These are phyloP conservation scores for Zygaena filipendulae DNA, from an alignment of 2,888 invertebrate genomes.

Conservation along the genomic window DNA sequence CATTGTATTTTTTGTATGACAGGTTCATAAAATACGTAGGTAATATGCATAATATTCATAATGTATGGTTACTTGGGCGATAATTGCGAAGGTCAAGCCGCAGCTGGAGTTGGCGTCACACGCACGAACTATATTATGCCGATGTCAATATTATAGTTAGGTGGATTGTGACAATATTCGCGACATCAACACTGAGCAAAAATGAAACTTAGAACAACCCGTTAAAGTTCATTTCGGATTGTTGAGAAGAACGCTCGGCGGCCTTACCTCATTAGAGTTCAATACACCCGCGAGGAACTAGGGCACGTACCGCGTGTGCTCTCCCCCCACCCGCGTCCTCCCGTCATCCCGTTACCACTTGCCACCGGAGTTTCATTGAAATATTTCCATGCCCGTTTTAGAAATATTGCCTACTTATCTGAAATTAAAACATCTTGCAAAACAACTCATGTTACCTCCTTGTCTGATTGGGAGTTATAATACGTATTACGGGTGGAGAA, in stretches of 20 bases:
- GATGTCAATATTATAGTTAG: conserved; percentile 56
- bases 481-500: too few species aligned
- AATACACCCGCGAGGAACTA: conserved; percentile 66
- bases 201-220: conserved; percentile 24
- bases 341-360: conserved; percentile 40
- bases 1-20: too few species aligned
- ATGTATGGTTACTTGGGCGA: too few species aligned
- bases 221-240: conserved; percentile 38
- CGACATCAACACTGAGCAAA: conserved; percentile 26
- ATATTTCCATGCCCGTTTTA: conserved; percentile 39
- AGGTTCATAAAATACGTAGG: too few species aligned
- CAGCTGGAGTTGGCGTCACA: conserved; percentile 59
- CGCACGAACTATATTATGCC: conserved; percentile 49
- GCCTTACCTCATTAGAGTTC: conserved; percentile 70
- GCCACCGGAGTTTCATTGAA: conserved; percentile 60
- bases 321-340: conserved; percentile 30
- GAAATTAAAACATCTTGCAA: not conserved
- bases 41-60: too few species aligned
- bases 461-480: too few species aligned
- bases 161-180: conserved; percentile 54
- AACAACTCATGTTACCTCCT: conserved; percentile 14
- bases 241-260: conserved; percentile 51
- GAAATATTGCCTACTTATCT: conserved; percentile 29
- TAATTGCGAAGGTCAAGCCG: conserved; percentile 58
- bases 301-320: conserved; percentile 59